A percentile compares a stretch with the other conserved stretches of the same genome.
phyloP scores from a whole-genome alignment of 1,140 invertebrate genomes.

The Elymnias hypermnestra region DNA sequence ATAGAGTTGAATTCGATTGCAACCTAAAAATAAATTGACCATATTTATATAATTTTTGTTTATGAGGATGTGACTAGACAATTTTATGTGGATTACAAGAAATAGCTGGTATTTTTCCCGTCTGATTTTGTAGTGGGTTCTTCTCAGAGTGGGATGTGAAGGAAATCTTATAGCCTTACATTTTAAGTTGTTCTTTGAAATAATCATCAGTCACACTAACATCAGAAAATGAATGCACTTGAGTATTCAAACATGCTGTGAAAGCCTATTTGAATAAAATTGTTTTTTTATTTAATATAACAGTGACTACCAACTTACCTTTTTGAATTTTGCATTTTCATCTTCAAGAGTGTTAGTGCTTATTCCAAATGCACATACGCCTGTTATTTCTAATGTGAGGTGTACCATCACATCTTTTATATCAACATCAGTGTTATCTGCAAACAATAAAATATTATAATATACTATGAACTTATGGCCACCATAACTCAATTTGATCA shows the following conservation, averaged over 20 bases:
- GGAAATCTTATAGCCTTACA: not conserved
- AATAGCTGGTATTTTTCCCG: no score
- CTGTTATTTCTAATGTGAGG: constrained; percentile 70
- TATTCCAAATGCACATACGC: constrained; percentile 71
- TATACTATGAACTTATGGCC: no score
- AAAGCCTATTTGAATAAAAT: no score
- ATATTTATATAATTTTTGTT: not conserved
- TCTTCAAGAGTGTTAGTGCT: constrained; percentile 58
- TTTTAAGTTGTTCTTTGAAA: no score
- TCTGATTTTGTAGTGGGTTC: not conserved
- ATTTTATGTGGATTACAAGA: no score
- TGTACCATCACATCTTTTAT: constrained; percentile 65
- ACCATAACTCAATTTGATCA: no score
- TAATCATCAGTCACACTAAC: no score
- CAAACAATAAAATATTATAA: constrained; percentile 6
- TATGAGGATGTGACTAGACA: no score
- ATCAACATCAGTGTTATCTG: constrained; percentile 57
- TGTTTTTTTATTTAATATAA: no score
- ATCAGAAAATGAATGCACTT: no score
- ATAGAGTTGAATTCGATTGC: constrained; percentile 60
- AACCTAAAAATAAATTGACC: constrained; percentile 36
- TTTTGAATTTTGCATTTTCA: constrained; percentile 61
- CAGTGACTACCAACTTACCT: no score
- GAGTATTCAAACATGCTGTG: not conserved
- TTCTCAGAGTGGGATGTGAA: no score